Percentiles rank a stretch among this genome's conserved stretches.
These are phyloP conservation scores for Cremastinae sp. DNA, from an alignment of 2,888 invertebrate species.

Conservation along the genomic window DNA sequence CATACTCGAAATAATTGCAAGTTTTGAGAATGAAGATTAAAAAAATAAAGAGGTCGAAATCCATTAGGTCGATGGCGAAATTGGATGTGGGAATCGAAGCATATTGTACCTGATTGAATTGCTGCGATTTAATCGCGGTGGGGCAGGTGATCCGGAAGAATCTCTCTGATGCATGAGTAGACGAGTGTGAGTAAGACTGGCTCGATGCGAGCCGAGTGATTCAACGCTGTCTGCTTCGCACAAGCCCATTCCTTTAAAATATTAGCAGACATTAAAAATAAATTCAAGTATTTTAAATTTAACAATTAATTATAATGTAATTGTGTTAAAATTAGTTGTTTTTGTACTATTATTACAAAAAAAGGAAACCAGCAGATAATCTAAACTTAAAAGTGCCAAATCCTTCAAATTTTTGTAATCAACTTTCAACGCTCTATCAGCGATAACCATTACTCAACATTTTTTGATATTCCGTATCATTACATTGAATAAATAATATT, in stretches of 20 bases:
- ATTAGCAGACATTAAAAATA: conserved; percentile 30
- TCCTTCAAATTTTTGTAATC: no score
- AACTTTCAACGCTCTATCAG: no score
- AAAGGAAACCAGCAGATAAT: no score
- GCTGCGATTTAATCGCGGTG: conserved; percentile 91
- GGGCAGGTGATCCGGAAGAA: conserved; percentile 83
- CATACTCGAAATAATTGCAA: not conserved
- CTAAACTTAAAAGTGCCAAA: no score
- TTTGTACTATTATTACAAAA: no score
- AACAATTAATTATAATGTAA: no score
- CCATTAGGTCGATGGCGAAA: not conserved
- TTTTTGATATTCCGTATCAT: no score
- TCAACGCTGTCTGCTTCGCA: conserved; percentile 96
- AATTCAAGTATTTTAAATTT: no score
- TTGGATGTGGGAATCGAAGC: not conserved
- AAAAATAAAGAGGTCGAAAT: not conserved
- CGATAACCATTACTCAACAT: no score
- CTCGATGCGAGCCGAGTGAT: conserved; percentile 88
- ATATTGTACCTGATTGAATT: conserved; percentile 92
- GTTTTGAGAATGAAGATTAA: not conserved
- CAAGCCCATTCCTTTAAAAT: conserved; percentile 80
- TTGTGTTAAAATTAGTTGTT: no score
- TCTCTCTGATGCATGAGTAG: conserved; percentile 83
- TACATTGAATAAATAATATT: no score
- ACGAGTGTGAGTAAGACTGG: conserved; percentile 87